Base-by-base conservation (phyloP, 1,140 invertebrate species). In the Tachypleus tridentatus region DNA sequence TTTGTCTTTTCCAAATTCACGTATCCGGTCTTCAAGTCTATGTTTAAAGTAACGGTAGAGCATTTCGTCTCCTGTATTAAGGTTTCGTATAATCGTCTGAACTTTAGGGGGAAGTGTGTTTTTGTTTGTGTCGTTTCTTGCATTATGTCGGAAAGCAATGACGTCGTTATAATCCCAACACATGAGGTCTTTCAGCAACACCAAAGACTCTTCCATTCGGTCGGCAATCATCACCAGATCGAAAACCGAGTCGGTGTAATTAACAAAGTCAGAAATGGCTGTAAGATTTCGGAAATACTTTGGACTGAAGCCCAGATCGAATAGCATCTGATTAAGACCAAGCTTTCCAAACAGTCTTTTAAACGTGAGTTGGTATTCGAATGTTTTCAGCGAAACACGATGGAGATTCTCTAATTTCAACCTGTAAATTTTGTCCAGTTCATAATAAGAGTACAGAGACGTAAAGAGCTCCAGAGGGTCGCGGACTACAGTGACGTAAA, bases 161-260 rank as follows among this genome's bases (percentile, higher is more conserved):
- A 82, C 71, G 67, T 80, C 75, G 50, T 76, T 73, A 9, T 77
- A 61, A 49, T 73, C 69, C 80, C 80, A 82, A 62, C 77, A 79
- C 57, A 82, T 73, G 5, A 77, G 63, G 60, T 80, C 69, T 51
- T 72, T 73, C 59, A 82, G 72, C 8, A 82, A 71, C 53, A 82
- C 74, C 48, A 82, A 68, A 3, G 80, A 82, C 67, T 80, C 79
- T 58, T 82, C 79, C 69, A 82, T 78, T 64, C 76, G 73, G 65
- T 82, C 81, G 3, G 77, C 71, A 49, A 82, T 77, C 74, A 82
- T 74, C 29, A 82, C 77, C 4, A 82, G 68, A 64, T 77, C 72
- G 67, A 82, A 82, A 11, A 76, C 68, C 7, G 63, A 63, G 10
- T 80, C 77, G 0, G 79, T 64, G 56, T 71, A 63, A 47, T 60